Base-by-base conservation (phyloP, 2,797 vertebrate species). In the Telmatherina bonti region DNA sequence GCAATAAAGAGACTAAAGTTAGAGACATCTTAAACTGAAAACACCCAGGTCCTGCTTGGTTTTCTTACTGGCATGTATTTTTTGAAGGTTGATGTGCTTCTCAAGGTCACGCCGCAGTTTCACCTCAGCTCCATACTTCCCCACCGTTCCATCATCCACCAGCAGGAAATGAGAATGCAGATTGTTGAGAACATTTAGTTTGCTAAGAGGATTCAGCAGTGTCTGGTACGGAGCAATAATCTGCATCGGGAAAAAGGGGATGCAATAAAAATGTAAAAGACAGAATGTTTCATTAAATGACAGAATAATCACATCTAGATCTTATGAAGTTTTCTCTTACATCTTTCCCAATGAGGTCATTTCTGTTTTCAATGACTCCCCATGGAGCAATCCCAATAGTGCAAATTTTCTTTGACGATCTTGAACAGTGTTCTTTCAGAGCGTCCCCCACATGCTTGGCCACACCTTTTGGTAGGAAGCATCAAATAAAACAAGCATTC, bases 301-400 rank as follows among this genome's bases (percentile, higher is more conserved):
- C 30, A 52, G 26, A 52, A 16, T 8, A 54, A 47, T 58, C 45
- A 30, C 33, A 58, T 30, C 36, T 1, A 38, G 26, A 57, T 29
- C 1, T 3, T 5, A 36, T 36, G 18, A 41, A n/a, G 26, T 1
- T 61, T 51, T 7, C 16, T 60, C 97, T 98, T 93, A 99, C 98
- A 74, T 99, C 97, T 98, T 95, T 96, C 89, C 98, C 98, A 68
- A 99, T 96, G 79, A 99, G 96, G 90, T 99, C 98, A 11, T 97
- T 98, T 87, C 97, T 93, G 94, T 99, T 99, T 93, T 99, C 98
- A 83, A 99, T 98, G 76, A 99, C 96, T 86, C 98, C 98, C 98
- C 98, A 99, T 0, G 97, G 96, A 71, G 98, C 97, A 61, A 99
- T 96, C 67, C 98, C 98, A 58, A 99, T 96, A 88, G 97, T 97